phyloP scores from a whole-genome alignment of 2,113 vertebrate species.

The Oostethus manadensis region DNA sequence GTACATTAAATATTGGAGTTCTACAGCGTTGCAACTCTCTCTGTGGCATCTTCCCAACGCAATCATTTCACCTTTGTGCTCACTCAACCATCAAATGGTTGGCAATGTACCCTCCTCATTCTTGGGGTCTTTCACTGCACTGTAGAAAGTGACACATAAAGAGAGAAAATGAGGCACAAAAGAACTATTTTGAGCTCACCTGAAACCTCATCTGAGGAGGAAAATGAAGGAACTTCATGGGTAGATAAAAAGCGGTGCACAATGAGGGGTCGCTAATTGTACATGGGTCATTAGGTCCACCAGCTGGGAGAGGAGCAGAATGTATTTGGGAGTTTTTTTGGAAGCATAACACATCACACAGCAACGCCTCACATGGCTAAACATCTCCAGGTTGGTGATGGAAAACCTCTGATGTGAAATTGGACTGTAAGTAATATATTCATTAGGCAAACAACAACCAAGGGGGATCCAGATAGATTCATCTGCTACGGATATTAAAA shows the following conservation, averaged over 20 bases:
- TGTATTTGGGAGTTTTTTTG: no score
- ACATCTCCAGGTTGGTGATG: constrained; percentile 2
- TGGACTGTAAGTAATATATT: constrained; percentile 27
- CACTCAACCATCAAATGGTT: constrained; percentile 25
- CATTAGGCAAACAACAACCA: constrained; percentile 26
- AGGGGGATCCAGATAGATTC: constrained; percentile 40
- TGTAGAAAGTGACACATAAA: constrained; percentile 43
- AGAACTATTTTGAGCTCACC: constrained; percentile 19
- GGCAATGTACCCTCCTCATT: constrained; percentile 16
- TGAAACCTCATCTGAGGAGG: constrained; percentile 12
- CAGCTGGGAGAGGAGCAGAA: neutral
- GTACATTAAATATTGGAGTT: neutral
- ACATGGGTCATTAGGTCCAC: constrained; percentile 27
- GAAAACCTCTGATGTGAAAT: constrained; percentile 31
- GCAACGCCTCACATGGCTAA: neutral
- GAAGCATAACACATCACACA: neutral
- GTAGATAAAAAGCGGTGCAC: constrained; percentile 18
- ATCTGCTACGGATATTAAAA: constrained; percentile 55
- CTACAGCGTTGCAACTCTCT: neutral
- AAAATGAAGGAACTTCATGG: constrained; percentile 21
- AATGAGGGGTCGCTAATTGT: constrained; percentile 15
- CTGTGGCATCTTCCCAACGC: neutral
- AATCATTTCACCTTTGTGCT: constrained; percentile 17
- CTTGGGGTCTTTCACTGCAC: constrained; percentile 37
- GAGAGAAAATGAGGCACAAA: constrained; percentile 5